Conservation (phyloP, 1,140 invertebrate genomes). For the Trichonephila clavata region DNA sequence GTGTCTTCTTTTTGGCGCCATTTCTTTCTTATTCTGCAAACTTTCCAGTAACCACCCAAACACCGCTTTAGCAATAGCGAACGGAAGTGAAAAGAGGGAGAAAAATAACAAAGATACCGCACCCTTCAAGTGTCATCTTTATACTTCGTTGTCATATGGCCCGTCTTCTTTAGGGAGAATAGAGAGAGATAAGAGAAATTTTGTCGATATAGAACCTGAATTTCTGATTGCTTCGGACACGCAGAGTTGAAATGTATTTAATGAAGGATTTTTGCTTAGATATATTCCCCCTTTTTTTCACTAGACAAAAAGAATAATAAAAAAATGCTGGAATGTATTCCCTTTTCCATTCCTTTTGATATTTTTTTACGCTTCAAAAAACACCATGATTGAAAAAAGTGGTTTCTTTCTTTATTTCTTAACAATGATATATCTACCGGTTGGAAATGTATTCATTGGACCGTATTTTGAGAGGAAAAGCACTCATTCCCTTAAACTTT, state of each 20-base stretch:
- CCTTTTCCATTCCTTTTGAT: constrained; percentile 64
- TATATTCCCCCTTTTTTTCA: constrained; percentile 47
- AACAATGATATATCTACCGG: constrained; percentile 58
- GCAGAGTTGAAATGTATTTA: constrained; percentile 65
- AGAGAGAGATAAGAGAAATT: constrained; percentile 62
- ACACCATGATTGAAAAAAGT: constrained; percentile 70
- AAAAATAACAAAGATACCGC: constrained; percentile 31
- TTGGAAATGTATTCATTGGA: constrained; percentile 44
- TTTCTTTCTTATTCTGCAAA: neutral
- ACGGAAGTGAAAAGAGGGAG: neutral
- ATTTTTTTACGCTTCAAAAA: constrained; percentile 49
- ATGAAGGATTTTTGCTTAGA: constrained; percentile 61
- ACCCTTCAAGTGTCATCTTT: constrained; percentile 58
- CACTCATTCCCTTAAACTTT: constrained; percentile 1
- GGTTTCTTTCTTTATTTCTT: constrained; percentile 48
- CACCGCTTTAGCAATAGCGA: neutral
- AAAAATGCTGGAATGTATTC: constrained; percentile 49
- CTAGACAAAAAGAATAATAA: too few species aligned
- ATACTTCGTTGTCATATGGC: constrained; percentile 52
- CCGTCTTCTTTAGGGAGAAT: neutral
- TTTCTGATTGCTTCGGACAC: constrained; percentile 63
- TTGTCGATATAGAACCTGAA: constrained; percentile 40
- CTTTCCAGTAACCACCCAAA: constrained; percentile 41
- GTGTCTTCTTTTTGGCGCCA: neutral
- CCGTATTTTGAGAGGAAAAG: neutral